Base-by-base conservation (phyloP, 2,797 vertebrate species). In the Synaphobranchus kaupii region DNA sequence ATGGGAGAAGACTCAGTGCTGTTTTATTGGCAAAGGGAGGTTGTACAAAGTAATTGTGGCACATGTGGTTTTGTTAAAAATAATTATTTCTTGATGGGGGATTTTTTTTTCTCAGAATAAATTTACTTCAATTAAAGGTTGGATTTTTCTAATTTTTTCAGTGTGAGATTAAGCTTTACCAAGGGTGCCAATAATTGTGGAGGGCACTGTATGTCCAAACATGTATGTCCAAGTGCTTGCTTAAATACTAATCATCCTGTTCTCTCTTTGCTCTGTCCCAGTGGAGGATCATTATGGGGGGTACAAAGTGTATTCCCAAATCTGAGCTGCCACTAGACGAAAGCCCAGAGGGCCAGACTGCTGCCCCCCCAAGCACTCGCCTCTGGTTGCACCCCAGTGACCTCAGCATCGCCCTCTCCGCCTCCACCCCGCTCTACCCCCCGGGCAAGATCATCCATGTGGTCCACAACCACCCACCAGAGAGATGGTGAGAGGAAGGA, bases 271-370 rank as follows among this genome's bases (percentile, higher is more conserved):
- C 85, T 85, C 86, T 87, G 8, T 80, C 85, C 39, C 94, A 99
- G 99, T 99, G 99, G 99, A 96, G 99, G 89, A 99, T 99, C 91
- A 99, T 99, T 9, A 96, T 97, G 85, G 99, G 99, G 52, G 99
- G 98, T 82, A 99, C 99, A 0, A 99, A 98, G 92, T 99, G 99
- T 92, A 98, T 99, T 89, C 98, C 98, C 17, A 99, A 99, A 93
- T 98, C 98, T 0, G 99, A 99, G 94, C 97, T 99, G 90, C 98
- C 98, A 0, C 76, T 95, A 0, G 96, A 97, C 84, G 98, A 98
- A 17, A 98, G 98, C 91, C 93, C 94, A 0, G 93, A 93, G 88
- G 90, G 95, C 85, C 96, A 96, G 92, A 96, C 98, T 47, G 95
- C 96, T 60, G 97, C 96, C 2, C 94, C 97, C 4, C 96, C 97